Conservation (phyloP, 2,113 vertebrate genomes). For the Apodemus sylvaticus region DNA sequence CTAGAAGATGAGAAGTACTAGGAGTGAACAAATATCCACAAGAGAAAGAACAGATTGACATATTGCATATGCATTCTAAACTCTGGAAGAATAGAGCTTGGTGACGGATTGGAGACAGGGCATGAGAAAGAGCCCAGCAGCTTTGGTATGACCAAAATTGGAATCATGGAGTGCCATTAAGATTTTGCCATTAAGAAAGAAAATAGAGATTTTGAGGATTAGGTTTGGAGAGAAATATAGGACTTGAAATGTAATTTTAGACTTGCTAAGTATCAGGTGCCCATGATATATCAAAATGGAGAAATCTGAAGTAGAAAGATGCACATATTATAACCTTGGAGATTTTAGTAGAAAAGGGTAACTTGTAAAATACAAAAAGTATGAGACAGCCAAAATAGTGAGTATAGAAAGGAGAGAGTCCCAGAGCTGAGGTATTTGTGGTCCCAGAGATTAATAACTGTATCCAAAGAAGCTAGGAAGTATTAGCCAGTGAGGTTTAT, state of each 20-base stretch:
- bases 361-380: conserved; percentile 4
- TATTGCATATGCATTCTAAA: neutral
- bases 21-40: neutral
- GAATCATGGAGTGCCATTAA: neutral
- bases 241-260: neutral
- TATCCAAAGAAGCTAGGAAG: neutral
- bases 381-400: neutral
- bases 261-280: neutral
- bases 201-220: neutral
- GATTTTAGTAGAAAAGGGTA: neutral
- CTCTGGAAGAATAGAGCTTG: neutral
- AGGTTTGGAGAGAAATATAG: neutral
- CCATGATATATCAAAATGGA: neutral
- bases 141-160: neutral
- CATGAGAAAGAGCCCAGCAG: neutral
- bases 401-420: neutral
- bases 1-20: neutral
- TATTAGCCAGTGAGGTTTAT: neutral
- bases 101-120: neutral
- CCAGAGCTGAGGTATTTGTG: neutral
- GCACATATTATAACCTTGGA: neutral
- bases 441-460: neutral
- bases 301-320: neutral
- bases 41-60: neutral
- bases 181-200: neutral